A percentile compares a stretch with the other conserved stretches of the same genome.
These are phyloP conservation scores for Axis porcinus DNA, from an alignment of 2,113 vertebrate genomes.

Conservation along the genomic window DNA sequence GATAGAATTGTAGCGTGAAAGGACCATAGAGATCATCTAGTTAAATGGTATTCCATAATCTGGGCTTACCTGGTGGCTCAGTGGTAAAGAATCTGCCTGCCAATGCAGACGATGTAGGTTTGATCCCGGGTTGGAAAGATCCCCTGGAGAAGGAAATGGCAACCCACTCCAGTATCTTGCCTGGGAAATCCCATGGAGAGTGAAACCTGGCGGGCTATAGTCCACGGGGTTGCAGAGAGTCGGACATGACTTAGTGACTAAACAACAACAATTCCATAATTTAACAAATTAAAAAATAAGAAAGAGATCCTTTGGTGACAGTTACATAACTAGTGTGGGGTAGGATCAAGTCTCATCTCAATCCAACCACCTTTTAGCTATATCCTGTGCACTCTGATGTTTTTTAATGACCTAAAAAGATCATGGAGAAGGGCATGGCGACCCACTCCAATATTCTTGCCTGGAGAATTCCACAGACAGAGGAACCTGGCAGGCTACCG, in stretches of 20 bases:
- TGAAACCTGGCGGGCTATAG: not conserved
- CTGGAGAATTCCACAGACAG: not conserved
- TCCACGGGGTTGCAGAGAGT: not conserved
- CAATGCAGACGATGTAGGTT: not conserved
- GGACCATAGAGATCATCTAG: not conserved
- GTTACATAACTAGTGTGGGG: not conserved
- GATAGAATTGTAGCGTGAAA: not conserved
- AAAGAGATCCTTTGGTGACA: not conserved
- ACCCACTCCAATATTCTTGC: not conserved
- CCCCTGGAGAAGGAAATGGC: not conserved
- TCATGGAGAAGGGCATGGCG: not conserved
- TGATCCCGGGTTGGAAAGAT: not conserved
- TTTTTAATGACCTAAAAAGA: not conserved
- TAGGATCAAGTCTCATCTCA: not conserved
- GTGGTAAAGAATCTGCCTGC: not conserved
- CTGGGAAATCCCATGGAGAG: not conserved
- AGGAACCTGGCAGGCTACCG: not conserved
- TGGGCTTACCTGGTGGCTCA: not conserved
- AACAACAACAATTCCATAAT: not conserved
- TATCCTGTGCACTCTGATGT: not conserved
- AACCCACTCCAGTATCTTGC: not conserved
- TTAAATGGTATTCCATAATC: not conserved
- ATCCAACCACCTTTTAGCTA: not conserved
- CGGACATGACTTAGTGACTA: not conserved
- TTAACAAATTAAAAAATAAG: not conserved